phyloP scores from a whole-genome alignment of 2,113 vertebrate genomes.

The Shinisaurus crocodilurus region DNA sequence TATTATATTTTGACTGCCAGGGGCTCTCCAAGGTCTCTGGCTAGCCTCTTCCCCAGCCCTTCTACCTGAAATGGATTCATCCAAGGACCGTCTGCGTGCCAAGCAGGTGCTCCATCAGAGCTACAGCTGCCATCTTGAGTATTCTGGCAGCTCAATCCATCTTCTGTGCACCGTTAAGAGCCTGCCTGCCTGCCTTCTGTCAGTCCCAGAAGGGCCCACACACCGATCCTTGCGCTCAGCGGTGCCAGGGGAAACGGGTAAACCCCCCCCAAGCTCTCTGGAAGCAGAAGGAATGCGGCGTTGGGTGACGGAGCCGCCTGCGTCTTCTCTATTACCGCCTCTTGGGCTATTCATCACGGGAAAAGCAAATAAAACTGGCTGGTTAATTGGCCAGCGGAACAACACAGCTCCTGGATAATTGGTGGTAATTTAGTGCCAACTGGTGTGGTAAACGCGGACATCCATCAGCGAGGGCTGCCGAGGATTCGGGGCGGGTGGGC shows the following conservation, averaged over 20 bases:
- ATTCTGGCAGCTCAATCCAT: neutral
- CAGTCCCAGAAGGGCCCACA: neutral
- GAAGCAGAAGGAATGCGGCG: fast-evolving
- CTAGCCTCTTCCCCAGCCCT: too few species aligned
- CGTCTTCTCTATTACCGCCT: neutral
- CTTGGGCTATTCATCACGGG: neutral
- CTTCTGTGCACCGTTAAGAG: too few species aligned
- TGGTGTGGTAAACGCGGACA: neutral
- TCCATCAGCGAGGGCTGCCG: neutral
- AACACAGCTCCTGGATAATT: neutral
- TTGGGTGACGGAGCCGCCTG: neutral
- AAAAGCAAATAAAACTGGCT: neutral
- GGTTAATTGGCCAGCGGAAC: neutral
- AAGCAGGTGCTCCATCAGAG: neutral
- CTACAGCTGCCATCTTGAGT: neutral
- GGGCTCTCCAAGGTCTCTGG: too few species aligned
- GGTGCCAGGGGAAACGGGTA: neutral
- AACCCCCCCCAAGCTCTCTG: neutral
- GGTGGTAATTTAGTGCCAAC: slow-evolving; percentile 5
- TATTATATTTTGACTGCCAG: too few species aligned
- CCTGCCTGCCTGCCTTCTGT: neutral
- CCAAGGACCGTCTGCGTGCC: neutral
- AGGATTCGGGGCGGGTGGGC: neutral
- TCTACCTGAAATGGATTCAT: neutral
- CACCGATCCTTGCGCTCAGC: fast-evolving